Base-by-base conservation (phyloP, 2,797 vertebrate genomes). In the Erpetoichthys calabaricus region DNA sequence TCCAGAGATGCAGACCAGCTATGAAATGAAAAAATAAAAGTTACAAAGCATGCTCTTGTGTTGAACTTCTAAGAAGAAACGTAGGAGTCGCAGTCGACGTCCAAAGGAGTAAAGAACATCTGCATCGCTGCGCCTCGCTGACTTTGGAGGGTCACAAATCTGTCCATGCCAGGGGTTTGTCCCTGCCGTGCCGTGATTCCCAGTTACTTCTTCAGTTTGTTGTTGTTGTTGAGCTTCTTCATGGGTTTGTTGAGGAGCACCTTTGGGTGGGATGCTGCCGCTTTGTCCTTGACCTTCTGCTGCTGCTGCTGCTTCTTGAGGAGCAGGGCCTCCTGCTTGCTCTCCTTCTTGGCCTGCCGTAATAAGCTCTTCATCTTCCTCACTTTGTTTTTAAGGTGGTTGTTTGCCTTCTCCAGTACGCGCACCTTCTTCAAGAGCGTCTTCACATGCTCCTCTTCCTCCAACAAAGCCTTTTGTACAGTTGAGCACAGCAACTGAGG, bases 291-390 rank as follows among this genome's bases (percentile, higher is more conserved):
- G 41, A 62, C 57, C 49, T 71, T 75, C 61, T 73, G 74, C 2
- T 82, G 66, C 45, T 80, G 72, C 0, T 82, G 76, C 4, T 83
- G 68, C 65, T 84, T 78, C 60, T 88, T 88, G 58, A 83, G 73
- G 65, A 64, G 72, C 45, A 81, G 70, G 51, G 73, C 79, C 56
- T 82, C 82, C 42, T 84, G 80, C 61, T 87, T 80, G 47, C 65
- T 76, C 52, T 80, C 85, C 1, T 80, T 77, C 8, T 84, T 85
- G 58, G 81, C 84, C 71, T 85, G 83, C 41, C 86, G 81, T 44
- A 90, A 70, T 62, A 80, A 77, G 45, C 88, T 84, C 51, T 90
- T 90, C 72, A 89, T 80, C 67, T 75, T 88, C 76, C 86, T 89
- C 67, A 90, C 88, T 68, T 86, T 86, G 64, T 89, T 86, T 60